Evolutionary conservation across 2,113 vertebrate species (phyloP).

Genomic region (Carollia perspicillata): DNA sequence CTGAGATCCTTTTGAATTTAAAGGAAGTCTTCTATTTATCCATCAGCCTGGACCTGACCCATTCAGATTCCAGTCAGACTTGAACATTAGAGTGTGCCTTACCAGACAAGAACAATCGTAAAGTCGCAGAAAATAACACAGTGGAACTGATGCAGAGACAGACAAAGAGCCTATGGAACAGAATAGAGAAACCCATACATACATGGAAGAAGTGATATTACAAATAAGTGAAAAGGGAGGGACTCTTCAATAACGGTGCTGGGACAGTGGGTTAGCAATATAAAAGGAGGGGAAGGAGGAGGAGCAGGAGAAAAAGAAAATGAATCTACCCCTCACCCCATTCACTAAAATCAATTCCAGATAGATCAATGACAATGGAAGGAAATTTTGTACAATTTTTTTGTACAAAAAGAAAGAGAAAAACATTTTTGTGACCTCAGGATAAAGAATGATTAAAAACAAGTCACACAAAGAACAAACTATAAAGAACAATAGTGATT

Average conservation of each 20-base stretch:
- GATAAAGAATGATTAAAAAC: not conserved
- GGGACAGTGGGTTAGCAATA: not conserved
- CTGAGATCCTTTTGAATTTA: not conserved
- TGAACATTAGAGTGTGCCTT: not conserved
- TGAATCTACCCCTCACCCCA: not conserved
- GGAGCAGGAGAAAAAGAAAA: not conserved
- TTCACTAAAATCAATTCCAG: not conserved
- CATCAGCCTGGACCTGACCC: not conserved
- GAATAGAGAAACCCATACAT: not conserved
- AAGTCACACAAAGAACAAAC: constrained; percentile 9
- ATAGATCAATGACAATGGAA: not conserved
- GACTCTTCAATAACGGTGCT: not conserved
- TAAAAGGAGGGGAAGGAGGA: not conserved
- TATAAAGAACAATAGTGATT: not conserved
- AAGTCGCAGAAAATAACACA: not conserved
- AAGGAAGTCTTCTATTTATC: constrained; percentile 10
- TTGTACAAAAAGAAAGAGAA: not conserved
- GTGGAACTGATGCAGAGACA: not conserved
- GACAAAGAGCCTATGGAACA: not conserved
- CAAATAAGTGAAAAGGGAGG: not conserved
- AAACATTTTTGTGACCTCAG: not conserved
- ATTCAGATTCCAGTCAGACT: not conserved
- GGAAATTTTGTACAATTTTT: not conserved
- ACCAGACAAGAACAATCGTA: not conserved
- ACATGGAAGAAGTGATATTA: not conserved